A percentile compares a stretch with the other conserved stretches of the same genome.
phyloP scores from a whole-genome alignment of 2,797 vertebrate species.

The Esox masquinongy region DNA sequence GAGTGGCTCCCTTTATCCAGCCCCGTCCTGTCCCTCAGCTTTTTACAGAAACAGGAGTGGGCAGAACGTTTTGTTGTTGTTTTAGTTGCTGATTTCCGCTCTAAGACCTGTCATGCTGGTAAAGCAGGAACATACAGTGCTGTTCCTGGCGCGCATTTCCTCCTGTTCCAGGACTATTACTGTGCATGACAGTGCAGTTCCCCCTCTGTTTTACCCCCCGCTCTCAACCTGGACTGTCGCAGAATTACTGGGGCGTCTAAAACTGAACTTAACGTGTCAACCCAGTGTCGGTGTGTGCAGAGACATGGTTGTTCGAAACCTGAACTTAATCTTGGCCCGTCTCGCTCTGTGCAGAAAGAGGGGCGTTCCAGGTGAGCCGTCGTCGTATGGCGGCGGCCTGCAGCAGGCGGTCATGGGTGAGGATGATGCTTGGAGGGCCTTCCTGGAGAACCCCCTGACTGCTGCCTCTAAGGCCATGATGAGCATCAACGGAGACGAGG shows the following conservation, averaged over 20 bases:
- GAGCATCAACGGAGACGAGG: conserved; percentile 86
- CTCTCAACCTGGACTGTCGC: too few species aligned
- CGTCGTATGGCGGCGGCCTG: conserved; percentile 61
- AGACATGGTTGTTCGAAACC: conserved; percentile 77
- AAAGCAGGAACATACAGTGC: not conserved
- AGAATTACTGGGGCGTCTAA: not conserved
- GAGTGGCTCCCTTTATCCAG: too few species aligned
- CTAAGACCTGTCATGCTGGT: conserved; percentile 9
- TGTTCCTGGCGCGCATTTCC: not conserved
- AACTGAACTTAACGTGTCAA: too few species aligned
- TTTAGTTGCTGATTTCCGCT: too few species aligned
- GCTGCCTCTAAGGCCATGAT: conserved; percentile 88
- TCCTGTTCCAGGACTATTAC: not conserved
- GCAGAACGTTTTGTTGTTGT: too few species aligned
- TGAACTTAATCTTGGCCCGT: too few species aligned
- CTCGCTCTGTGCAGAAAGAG: conserved; percentile 72
- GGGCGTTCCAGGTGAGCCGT: conserved; percentile 77
- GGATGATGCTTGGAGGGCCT: conserved; percentile 84
- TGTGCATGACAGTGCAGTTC: too few species aligned
- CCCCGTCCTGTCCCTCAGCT: too few species aligned
- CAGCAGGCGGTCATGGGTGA: conserved; percentile 80
- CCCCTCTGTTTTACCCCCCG: too few species aligned
- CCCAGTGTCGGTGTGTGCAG: conserved; percentile 50
- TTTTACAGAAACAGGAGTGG: too few species aligned
- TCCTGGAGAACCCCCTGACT: conserved; percentile 85